Percentiles rank a stretch among this genome's conserved stretches.
Conservation (phyloP, 1,140 invertebrate genomes). For the Drosophila nebulosa region DNA sequence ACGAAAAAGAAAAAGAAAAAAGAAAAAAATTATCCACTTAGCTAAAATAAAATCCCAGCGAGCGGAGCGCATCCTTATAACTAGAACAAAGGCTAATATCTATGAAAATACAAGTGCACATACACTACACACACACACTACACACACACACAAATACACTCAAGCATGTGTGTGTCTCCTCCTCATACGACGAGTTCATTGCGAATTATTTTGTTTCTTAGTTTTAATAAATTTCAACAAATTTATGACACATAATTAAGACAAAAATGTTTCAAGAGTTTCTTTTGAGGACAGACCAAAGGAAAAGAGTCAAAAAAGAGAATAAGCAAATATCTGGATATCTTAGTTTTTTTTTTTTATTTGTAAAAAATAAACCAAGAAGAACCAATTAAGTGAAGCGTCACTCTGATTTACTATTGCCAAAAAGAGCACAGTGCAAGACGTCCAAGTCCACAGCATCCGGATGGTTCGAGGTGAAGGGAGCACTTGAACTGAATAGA, state of each 20-base stretch:
- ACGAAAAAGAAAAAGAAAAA: neutral
- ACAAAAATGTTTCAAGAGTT: neutral
- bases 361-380: too few species aligned
- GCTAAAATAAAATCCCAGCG: slow-evolving; percentile 19
- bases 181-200: neutral
- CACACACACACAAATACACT: slow-evolving; percentile 6
- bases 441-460: neutral
- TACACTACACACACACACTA: neutral
- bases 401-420: neutral
- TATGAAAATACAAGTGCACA: slow-evolving; percentile 11
- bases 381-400: neutral
- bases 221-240: neutral
- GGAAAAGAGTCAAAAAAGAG: too few species aligned
- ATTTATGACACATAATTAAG: neutral
- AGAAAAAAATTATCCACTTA: slow-evolving; percentile 22
- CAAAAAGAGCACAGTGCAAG: neutral
- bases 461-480: neutral
- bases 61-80: slow-evolving; percentile 8
- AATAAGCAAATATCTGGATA: too few species aligned
- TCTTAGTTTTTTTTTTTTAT: too few species aligned
- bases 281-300: too few species aligned
- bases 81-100: slow-evolving; percentile 7
- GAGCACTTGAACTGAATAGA: neutral
- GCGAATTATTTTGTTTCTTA: neutral
- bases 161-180: neutral